Evolutionary conservation across 2,797 vertebrate species (phyloP).

Genomic region (Cuculus canorus): DNA sequence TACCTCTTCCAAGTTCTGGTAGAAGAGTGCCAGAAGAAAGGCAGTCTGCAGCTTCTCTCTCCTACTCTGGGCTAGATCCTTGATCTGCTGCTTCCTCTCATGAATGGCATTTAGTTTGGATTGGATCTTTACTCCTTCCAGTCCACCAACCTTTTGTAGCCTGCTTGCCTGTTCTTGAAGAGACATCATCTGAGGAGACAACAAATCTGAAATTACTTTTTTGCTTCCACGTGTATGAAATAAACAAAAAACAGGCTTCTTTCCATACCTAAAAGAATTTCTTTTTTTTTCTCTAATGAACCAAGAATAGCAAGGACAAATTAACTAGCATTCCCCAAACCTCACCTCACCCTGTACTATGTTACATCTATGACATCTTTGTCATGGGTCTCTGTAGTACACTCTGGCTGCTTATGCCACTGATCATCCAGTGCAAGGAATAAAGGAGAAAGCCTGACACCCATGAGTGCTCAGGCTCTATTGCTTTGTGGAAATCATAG

Average conservation of each 20-base stretch:
- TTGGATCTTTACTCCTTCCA: conserved; percentile 70
- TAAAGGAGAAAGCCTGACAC: background rate
- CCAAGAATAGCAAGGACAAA: background rate
- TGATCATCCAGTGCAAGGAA: background rate
- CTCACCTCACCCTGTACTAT: background rate
- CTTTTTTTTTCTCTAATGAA: background rate
- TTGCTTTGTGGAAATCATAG: background rate
- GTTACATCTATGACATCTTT: background rate
- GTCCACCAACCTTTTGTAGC: conserved; percentile 67
- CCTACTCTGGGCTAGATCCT: conserved; percentile 77
- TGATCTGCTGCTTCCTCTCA: conserved; percentile 76
- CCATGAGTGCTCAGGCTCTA: background rate
- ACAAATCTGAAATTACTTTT: conserved; percentile 12
- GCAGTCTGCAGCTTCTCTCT: conserved; percentile 80
- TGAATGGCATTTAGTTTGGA: conserved; percentile 71
- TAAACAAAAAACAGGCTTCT: background rate
- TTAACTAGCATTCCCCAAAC: background rate
- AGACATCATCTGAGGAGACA: conserved; percentile 77
- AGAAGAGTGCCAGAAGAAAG: conserved; percentile 80
- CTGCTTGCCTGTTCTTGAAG: conserved; percentile 80
- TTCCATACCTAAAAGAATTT: background rate
- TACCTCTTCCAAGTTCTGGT: conserved; percentile 83
- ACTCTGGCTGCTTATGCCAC: background rate
- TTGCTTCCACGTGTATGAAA: background rate
- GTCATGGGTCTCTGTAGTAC: background rate